Conservation (phyloP, 2,797 vertebrate species). For the Syngnathus acus region DNA sequence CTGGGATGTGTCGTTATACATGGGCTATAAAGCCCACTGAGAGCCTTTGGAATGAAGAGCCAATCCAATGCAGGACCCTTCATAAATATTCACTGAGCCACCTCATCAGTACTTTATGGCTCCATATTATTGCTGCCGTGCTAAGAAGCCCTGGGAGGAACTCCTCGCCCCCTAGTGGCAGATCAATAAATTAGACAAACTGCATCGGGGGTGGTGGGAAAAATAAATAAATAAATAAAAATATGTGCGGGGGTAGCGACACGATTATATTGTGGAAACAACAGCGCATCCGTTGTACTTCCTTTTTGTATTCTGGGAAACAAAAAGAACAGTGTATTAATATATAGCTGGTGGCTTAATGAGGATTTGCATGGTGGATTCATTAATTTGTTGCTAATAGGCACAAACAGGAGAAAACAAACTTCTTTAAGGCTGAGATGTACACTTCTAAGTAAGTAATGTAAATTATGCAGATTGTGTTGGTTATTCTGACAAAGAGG, state of each 20-base stretch:
- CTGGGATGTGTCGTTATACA: conserved; percentile 49
- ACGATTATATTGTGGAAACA: conserved; percentile 74
- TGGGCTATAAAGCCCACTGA: conserved; percentile 46
- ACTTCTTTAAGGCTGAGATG: conserved; percentile 74
- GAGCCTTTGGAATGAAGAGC: conserved; percentile 54
- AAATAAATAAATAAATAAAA: conserved; percentile 7
- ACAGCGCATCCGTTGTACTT: conserved; percentile 63
- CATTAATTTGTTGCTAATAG: conserved; percentile 84
- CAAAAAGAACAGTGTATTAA: conserved; percentile 59
- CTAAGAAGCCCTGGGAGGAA: conserved; percentile 42
- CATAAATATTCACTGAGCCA: conserved; percentile 52
- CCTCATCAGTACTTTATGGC: conserved; percentile 54
- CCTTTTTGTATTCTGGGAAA: conserved; percentile 69
- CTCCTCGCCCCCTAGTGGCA: conserved; percentile 69
- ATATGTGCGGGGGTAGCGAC: conserved; percentile 35
- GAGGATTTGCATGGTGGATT: conserved; percentile 71
- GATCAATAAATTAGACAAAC: conserved; percentile 25
- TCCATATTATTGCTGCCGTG: conserved; percentile 39
- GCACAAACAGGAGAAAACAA: conserved; percentile 81
- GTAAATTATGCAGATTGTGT: conserved; percentile 81
- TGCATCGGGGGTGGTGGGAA: too few species aligned
- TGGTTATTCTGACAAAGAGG: conserved; percentile 75
- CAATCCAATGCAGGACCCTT: conserved; percentile 44
- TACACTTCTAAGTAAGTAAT: conserved; percentile 75
- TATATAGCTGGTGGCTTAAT: conserved; percentile 77